Base-by-base conservation (phyloP, 2,888 invertebrate genomes). In the Hydropsyche betteni region DNA sequence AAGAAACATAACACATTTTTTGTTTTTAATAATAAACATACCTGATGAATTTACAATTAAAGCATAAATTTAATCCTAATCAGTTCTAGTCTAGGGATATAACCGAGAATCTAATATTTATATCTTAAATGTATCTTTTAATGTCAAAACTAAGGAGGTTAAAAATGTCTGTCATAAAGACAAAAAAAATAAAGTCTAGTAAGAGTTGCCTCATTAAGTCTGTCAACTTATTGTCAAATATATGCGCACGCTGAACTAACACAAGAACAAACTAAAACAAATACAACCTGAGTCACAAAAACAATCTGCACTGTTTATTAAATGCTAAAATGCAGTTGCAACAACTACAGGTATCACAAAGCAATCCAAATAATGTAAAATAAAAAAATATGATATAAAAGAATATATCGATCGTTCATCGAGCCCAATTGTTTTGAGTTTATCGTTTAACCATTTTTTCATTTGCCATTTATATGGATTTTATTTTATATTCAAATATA, bases 31-130 rank as follows among this genome's bases (percentile, higher is more conserved):
- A 70, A 77, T 79, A 75, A 77, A 77, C 74, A 75, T 74, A 74
- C 68, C 61, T 64, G 70, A 74, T 76, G 79, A 79, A 78, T 79
- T 79, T 79, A 79, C 79, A 79, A 74, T 79, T 78, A 79, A 79
- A 79, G 76, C 75, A 78, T 79, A 79, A 75, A 74, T 77, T 76
- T 77, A 76, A 79, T 79, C 78, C 79, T 79, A 79, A 79, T 79
- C 79, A 79, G 79, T 79, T 79, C 79, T 79, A 79, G 74, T 79
- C 79, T 79, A 79, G 76, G 79, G 79, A 77, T 79, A 79, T 75
- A 79, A 76, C 77, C 78, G 77, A 78, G 78, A 74, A 74, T 78
- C 77, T 79, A 79, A 76, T 77, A 79, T 76, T 78, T 76, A 79
- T 76, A 75, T 78, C 76, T 76, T 76, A 76, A 72, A 71, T 77